phyloP scores from a whole-genome alignment of 1,140 invertebrate species.

The Drosophila sechellia region DNA sequence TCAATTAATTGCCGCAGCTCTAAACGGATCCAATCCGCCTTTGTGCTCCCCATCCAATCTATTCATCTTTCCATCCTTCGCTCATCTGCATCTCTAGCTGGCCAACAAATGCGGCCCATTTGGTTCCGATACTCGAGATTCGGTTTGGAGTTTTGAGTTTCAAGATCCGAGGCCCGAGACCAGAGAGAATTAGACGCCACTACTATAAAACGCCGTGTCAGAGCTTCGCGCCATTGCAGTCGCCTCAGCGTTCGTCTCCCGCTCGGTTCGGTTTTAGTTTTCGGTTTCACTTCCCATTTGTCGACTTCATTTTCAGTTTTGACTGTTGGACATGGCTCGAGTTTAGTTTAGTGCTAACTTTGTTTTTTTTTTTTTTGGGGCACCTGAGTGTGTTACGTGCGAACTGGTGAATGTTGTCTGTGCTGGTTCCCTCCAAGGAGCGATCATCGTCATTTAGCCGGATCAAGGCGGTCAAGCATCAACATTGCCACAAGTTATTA shows the following conservation, averaged over 20 bases:
- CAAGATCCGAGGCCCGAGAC: not conserved
- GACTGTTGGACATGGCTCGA: not conserved
- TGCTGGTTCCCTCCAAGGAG: slow-evolving; percentile 37
- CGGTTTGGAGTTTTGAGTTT: not conserved
- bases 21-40: slow-evolving; percentile 40
- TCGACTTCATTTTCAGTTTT: slow-evolving; percentile 12
- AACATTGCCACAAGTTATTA: slow-evolving; percentile 15
- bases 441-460: slow-evolving; percentile 3
- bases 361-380: slow-evolving; percentile 11
- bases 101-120: slow-evolving; percentile 19
- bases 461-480: slow-evolving; percentile 25
- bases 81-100: slow-evolving; percentile 50
- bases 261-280: slow-evolving; percentile 37
- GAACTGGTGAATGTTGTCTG: slow-evolving; percentile 51
- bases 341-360: slow-evolving; percentile 20
- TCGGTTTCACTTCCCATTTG: slow-evolving; percentile 12
- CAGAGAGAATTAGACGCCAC: slow-evolving; percentile 9
- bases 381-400: slow-evolving; percentile 14
- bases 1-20: slow-evolving; percentile 52
- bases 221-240: slow-evolving; percentile 48
- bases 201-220: slow-evolving; percentile 48
- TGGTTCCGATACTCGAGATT: slow-evolving; percentile 7
- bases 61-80: slow-evolving; percentile 33
- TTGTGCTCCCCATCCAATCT: slow-evolving; percentile 15
- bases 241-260: slow-evolving; percentile 29